Evolutionary conservation across 2,888 invertebrate species (phyloP), one percentile per base, ranked within the genome.

Genomic region (Leucophenga montana): DNA sequence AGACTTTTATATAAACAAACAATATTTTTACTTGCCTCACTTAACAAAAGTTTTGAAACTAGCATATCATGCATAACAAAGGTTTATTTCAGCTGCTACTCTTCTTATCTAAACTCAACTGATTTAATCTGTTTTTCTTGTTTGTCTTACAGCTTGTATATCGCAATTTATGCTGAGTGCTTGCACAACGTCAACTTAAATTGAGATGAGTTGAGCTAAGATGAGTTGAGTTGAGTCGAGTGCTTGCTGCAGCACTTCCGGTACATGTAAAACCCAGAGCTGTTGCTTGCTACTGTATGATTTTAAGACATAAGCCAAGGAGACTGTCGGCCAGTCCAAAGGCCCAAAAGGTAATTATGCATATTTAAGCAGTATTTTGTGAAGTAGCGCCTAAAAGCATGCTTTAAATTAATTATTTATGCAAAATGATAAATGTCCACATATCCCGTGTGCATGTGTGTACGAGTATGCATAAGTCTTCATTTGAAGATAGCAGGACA

Each of bases 361-460:
- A 85, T 86, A 85, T 85, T 85, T 86, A 85, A 85, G 80, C 79
- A 85, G 85, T 85, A 79, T 78, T 82, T 83, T 84, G 69, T 78
- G 73, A 75, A 67, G 70, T 57, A 69, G 73, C 50, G 78, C 72
- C 83, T 82, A 76, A 78, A 80, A 80, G 82, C 81, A 77, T 84
- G 76, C 79, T 78, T 80, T 83, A 77, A 79, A 79, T 83, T 85
- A 82, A 84, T 85, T 85, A 85, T 86, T 83, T 85, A 85, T 86
- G 83, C 81, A 80, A 78, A 76, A 78, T 75, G 75, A 71, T 73
- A 72, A 76, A 74, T 68, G 73, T 73, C 9, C 57, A 33, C 14
- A 16, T n/a, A 77, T 22, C 11, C 27, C 22, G 62, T 27, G 14
- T 18, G 61, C n/a, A 18, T 39, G 44, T 39, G 5, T 16, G 33